Base-by-base conservation (phyloP, 2,888 invertebrate genomes). In the Liopterus haemorrhoidalis region DNA sequence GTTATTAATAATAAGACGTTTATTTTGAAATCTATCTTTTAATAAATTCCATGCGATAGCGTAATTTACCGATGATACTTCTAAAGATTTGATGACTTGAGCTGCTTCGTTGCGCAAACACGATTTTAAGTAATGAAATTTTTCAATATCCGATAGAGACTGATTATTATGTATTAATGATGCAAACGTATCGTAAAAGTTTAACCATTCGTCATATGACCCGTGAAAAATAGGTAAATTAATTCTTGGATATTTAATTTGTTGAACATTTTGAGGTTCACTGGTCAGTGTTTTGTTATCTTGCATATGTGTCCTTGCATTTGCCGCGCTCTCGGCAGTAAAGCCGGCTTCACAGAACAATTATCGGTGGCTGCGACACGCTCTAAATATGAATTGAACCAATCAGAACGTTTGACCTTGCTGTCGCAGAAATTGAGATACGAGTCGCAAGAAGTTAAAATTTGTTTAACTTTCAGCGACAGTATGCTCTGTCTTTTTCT, bases 51-150 rank as follows among this genome's bases (percentile, higher is more conserved):
- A 50, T n/a, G 50, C 48, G n/a, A 39, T 33, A 6, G 4, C 22
- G 15, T 50, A 50, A 37, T 50, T 48, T 15, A 20, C 31, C n/a
- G 39, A 18, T 6, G 46, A 30, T 20, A 45, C 20, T 24, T 46
- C 44, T 24, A 47, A 11, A 14, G 41, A 39, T 24, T 51, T 22
- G 11, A 51, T 49, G 5, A 48, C 31, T 15, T 51, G 31, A 19
- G 40, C 40, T 12, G 49, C 46, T 40, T 40, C 41, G 12, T 33
- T 33, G 11, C 37, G 40, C 14, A 45, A 38, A 21, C 30, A 48
- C 20, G 40, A 43, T 27, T 41, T 39, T 18, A 45, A 39, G 35
- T 45, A 41, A 27, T 45, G 22, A 36, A 45, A 48, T 32, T 42
- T 51, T 21, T 49, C 41, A 18, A 43, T 41, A 5, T 31, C 32